phyloP scores from a whole-genome alignment of 2,113 vertebrate species.

The Paramisgurnus dabryanus region DNA sequence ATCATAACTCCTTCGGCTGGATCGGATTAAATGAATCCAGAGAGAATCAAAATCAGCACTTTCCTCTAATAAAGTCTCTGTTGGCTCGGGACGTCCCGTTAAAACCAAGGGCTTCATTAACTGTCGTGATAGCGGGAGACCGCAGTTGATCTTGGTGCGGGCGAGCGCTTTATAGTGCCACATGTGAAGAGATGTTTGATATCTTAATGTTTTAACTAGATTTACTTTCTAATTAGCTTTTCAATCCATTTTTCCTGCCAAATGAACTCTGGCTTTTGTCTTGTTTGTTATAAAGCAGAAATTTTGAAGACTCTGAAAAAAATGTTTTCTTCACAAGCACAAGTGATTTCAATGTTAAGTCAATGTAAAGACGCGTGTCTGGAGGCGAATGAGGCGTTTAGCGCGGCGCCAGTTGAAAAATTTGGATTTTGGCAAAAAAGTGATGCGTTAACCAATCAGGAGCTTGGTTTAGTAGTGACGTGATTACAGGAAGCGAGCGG shows the following conservation, averaged over 20 bases:
- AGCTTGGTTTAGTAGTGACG: no score
- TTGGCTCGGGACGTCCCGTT: conserved; percentile 57
- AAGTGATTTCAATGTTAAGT: no score
- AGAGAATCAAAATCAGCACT: conserved; percentile 54
- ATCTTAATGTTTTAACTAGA: conserved; percentile 52
- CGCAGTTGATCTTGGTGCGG: conserved; percentile 53
- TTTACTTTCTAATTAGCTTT: conserved; percentile 65
- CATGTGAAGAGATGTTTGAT: conserved; percentile 30
- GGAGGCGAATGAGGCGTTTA: neutral
- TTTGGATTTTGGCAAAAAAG: no score
- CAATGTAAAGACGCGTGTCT: no score
- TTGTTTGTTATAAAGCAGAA: neutral
- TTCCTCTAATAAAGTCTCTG: conserved; percentile 56
- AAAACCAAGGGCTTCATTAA: conserved; percentile 62
- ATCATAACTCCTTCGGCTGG: conserved; percentile 35
- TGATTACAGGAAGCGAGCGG: no score
- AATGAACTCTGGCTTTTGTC: conserved; percentile 30
- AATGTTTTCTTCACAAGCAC: neutral
- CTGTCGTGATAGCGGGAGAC: conserved; percentile 54
- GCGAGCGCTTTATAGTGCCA: conserved; percentile 49
- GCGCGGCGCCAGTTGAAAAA: neutral
- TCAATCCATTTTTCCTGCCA: conserved; percentile 37
- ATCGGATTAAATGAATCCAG: conserved; percentile 55
- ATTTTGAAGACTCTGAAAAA: neutral
- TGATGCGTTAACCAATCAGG: no score